Conservation (phyloP, 2,113 vertebrate genomes). For the Eulacestoma nigropectus region DNA sequence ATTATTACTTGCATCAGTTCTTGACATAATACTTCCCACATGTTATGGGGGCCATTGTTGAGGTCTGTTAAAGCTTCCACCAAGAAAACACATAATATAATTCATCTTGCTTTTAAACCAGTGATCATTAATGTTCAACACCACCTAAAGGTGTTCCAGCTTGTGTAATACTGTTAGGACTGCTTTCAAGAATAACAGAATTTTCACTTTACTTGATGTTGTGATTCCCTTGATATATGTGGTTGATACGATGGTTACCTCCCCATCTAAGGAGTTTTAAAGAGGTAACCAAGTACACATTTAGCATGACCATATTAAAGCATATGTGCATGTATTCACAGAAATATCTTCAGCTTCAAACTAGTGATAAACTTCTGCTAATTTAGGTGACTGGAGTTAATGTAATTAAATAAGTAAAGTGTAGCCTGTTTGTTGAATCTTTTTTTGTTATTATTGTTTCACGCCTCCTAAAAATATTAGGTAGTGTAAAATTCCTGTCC, state of each 20-base stretch:
- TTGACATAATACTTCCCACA: slow-evolving; percentile 74
- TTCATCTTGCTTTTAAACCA: slow-evolving; percentile 8
- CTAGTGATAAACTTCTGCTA: not conserved
- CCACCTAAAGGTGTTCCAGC: not conserved
- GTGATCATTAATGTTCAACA: slow-evolving; percentile 50
- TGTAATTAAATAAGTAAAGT: not conserved
- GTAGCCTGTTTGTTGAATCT: not conserved
- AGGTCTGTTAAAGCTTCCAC: slow-evolving; percentile 53
- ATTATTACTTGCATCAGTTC: slow-evolving; percentile 74
- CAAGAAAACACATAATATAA: slow-evolving; percentile 33
- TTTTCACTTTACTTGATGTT: not conserved
- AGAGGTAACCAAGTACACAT: not conserved
- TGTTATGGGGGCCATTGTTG: not conserved
- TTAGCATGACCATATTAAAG: not conserved
- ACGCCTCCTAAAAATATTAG: not conserved
- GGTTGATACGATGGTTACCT: not conserved
- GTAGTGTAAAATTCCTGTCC: not conserved
- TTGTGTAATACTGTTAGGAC: not conserved
- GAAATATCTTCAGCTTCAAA: not conserved
- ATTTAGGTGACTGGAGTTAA: not conserved
- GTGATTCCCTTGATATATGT: not conserved
- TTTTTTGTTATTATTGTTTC: not conserved
- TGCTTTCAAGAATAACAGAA: not conserved
- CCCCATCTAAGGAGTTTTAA: not conserved
- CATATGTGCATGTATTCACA: not conserved